Conservation (phyloP, 2,113 vertebrate species). For the Notechis scutatus region DNA sequence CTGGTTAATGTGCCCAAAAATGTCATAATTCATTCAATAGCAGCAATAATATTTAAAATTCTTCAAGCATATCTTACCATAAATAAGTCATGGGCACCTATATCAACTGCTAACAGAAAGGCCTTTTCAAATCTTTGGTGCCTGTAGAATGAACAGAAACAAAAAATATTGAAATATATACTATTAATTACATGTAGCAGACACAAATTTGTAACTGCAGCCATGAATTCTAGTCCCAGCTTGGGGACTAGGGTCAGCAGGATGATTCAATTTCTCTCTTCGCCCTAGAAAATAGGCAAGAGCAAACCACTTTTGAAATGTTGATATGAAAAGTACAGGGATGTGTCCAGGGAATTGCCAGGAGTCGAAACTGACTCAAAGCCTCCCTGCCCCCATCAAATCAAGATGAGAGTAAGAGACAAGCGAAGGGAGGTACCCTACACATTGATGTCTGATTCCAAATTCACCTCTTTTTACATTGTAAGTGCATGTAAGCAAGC, state of each 20-base stretch:
- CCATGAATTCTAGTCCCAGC: background rate
- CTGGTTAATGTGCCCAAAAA: conserved; percentile 55
- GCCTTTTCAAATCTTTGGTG: conserved; percentile 94
- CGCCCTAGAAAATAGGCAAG: background rate
- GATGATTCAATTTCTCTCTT: background rate
- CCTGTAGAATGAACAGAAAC: conserved; percentile 65
- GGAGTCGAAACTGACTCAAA: background rate
- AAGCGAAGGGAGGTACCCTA: background rate
- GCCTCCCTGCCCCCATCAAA: background rate
- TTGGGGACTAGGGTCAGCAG: background rate
- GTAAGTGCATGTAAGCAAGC: background rate
- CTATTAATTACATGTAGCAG: background rate
- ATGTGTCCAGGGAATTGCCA: background rate
- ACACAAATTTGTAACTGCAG: background rate
- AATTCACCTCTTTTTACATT: background rate
- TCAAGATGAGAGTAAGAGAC: background rate
- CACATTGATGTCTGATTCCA: background rate
- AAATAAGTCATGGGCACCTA: conserved; percentile 89
- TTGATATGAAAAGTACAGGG: background rate
- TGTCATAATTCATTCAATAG: conserved; percentile 50
- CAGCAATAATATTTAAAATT: conserved; percentile 26
- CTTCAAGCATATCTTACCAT: conserved; percentile 84
- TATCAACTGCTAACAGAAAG: conserved; percentile 92
- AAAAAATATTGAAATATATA: background rate
- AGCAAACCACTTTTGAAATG: background rate